Evolutionary conservation across 2,888 invertebrate genomes (phyloP).

Genomic region (Sphaerolaimus hirsutus): DNA sequence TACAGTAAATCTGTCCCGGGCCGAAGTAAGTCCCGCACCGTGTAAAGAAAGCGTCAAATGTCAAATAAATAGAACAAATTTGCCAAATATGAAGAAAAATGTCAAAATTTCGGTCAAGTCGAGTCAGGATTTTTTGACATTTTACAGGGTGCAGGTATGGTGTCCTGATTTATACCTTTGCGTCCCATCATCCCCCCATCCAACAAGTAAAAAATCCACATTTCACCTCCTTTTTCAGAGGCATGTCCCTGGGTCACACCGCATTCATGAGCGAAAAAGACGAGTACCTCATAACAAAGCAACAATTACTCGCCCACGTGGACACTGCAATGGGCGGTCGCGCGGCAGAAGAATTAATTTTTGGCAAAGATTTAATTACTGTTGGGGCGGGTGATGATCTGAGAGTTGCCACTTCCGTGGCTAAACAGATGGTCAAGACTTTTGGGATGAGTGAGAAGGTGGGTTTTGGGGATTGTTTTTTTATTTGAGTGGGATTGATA

Average conservation of each 20-base stretch:
- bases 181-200: neutral
- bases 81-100: too few species aligned
- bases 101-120: too few species aligned
- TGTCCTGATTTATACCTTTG: too few species aligned
- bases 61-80: too few species aligned
- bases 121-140: too few species aligned
- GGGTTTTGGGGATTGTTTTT: too few species aligned
- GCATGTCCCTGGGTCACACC: slow-evolving; percentile 37
- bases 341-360: slow-evolving; percentile 84
- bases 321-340: slow-evolving; percentile 95
- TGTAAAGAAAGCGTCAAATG: too few species aligned
- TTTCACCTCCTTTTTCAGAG: neutral
- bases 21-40: too few species aligned
- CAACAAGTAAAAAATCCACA: neutral
- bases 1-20: too few species aligned
- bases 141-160: too few species aligned
- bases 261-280: slow-evolving; percentile 85
- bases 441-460: slow-evolving; percentile 95
- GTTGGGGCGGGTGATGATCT: slow-evolving; percentile 48
- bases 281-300: slow-evolving; percentile 35
- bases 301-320: slow-evolving; percentile 72
- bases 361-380: slow-evolving; percentile 67
- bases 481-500: too few species aligned
- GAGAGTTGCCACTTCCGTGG: slow-evolving; percentile 57
- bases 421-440: slow-evolving; percentile 78